A percentile compares a stretch with the other conserved stretches of the same genome.
Conservation (phyloP, 2,113 vertebrate species). For the Myiopsitta monachus region DNA sequence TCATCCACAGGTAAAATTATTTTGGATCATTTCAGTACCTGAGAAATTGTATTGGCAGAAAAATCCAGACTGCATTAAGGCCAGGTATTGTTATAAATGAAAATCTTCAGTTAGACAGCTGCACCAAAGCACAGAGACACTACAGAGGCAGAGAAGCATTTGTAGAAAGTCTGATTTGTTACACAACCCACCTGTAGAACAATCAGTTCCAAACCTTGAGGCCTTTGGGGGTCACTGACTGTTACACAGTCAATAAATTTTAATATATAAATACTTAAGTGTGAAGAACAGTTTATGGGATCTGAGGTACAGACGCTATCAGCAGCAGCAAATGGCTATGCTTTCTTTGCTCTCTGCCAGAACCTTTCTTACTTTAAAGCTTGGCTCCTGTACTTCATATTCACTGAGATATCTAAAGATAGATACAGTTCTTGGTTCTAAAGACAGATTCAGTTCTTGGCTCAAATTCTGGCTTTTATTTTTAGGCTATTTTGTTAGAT, state of each 20-base stretch:
- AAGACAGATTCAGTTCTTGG: neutral
- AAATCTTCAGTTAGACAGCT: neutral
- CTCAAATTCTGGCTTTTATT: neutral
- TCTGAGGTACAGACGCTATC: neutral
- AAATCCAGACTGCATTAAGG: neutral
- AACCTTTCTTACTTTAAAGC: neutral
- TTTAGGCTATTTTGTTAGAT: neutral
- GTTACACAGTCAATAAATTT: neutral
- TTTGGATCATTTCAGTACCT: neutral
- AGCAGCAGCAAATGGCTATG: neutral
- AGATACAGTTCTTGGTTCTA: neutral
- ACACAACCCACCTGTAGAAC: neutral
- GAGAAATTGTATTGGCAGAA: neutral
- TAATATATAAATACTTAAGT: neutral
- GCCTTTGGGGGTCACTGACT: neutral
- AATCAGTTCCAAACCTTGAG: neutral
- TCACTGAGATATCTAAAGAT: neutral
- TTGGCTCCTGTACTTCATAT: neutral
- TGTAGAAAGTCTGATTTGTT: neutral
- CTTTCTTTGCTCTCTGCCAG: neutral
- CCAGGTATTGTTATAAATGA: neutral
- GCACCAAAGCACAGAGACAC: neutral
- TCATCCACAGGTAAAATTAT: neutral
- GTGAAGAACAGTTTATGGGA: neutral
- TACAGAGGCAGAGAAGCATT: neutral